Percentiles rank a stretch among this genome's conserved stretches.
These are phyloP conservation scores for Drosophila truncata DNA, from an alignment of 1,140 invertebrate genomes.

Conservation along the genomic window DNA sequence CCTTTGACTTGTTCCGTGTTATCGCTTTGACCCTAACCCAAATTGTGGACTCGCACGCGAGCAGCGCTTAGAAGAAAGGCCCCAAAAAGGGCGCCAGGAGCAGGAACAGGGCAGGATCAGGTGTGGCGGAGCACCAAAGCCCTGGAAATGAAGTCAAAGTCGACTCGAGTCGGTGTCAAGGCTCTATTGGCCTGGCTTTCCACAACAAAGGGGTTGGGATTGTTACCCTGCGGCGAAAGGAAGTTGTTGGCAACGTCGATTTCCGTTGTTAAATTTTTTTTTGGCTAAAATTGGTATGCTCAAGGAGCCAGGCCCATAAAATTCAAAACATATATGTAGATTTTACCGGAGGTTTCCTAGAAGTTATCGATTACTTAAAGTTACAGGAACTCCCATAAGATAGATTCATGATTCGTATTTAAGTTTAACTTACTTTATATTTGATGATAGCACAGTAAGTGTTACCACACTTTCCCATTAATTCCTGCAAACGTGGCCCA, in stretches of 20 bases:
- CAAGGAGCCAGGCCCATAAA: not conserved
- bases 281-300: not conserved
- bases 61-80: slow-evolving; percentile 11
- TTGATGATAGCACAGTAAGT: too few relatives aligned
- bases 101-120: slow-evolving; percentile 21
- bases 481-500: not conserved
- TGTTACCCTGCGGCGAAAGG: slow-evolving; percentile 27
- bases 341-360: too few relatives aligned
- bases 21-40: slow-evolving; percentile 84
- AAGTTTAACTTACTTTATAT: not conserved
- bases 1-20: slow-evolving; percentile 75
- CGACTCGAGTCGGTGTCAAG: slow-evolving; percentile 63
- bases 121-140: slow-evolving; percentile 37
- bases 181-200: slow-evolving; percentile 45
- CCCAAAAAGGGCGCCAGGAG: slow-evolving; percentile 13
- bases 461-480: not conserved
- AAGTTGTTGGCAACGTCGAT: slow-evolving; percentile 65
- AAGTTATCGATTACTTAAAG: not conserved
- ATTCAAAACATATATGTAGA: not conserved
- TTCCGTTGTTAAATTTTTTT: slow-evolving; percentile 42
- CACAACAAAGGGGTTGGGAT: slow-evolving; percentile 7
- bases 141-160: slow-evolving; percentile 71
- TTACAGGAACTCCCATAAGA: rapidly evolving
- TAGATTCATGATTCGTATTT: not conserved
- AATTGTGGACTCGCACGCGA: slow-evolving; percentile 79